These are phyloP conservation scores for Popillia japonica DNA, from an alignment of 1,140 invertebrate species.

Conservation along the genomic window DNA sequence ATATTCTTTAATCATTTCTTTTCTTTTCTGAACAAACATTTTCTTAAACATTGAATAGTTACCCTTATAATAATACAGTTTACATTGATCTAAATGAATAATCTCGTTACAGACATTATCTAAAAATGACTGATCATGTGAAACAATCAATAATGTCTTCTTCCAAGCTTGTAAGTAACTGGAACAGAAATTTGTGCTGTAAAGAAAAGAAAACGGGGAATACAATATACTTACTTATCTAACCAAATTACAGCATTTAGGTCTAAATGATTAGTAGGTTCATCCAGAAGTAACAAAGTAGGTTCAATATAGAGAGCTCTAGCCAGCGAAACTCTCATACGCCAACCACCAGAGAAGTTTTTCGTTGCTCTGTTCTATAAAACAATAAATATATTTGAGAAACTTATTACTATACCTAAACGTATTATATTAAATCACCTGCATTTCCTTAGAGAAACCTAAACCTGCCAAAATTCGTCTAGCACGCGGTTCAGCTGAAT, in stretches of 20 bases:
- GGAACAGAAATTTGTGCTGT: constrained; percentile 38
- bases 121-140: constrained; percentile 99
- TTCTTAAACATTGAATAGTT: constrained; percentile 99
- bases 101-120: constrained; percentile 99
- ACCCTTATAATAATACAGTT: constrained; percentile 97
- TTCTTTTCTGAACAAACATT: constrained; percentile 96
- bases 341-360: constrained; percentile 97
- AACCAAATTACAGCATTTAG: constrained; percentile 99
- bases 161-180: constrained; percentile 97
- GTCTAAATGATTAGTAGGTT: constrained; percentile 95
- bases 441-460: constrained; percentile 95
- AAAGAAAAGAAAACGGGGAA: constrained; percentile 27
- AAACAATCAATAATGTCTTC: constrained; percentile 96
- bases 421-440: constrained; percentile 61
- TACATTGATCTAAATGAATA: constrained; percentile 94
- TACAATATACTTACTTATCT: constrained; percentile 79
- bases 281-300: constrained; percentile 93
- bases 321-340: constrained; percentile 97
- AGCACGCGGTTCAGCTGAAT: constrained; percentile 95
- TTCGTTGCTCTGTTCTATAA: constrained; percentile 82
- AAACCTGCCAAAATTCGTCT: constrained; percentile 95
- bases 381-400: not conserved
- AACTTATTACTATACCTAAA: not conserved
- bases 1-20: constrained; percentile 96
- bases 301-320: constrained; percentile 91